Conservation (phyloP, 2,113 vertebrate species). For the Pseudorasbora parva region DNA sequence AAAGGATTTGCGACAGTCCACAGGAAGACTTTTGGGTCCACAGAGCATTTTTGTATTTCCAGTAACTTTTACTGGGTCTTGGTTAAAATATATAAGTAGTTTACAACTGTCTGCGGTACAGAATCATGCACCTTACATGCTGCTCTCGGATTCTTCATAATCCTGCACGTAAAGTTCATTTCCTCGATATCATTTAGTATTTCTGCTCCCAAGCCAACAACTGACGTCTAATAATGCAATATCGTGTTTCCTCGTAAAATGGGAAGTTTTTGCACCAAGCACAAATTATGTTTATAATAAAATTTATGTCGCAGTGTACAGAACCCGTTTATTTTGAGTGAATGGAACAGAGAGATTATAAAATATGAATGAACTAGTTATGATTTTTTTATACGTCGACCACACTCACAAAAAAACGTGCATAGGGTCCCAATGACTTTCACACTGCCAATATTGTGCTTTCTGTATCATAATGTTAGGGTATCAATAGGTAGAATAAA, state of each 20-base stretch:
- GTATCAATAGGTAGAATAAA: conserved; percentile 59
- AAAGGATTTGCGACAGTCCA: conserved; percentile 20
- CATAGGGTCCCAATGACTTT: conserved; percentile 48
- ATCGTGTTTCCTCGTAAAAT: conserved; percentile 38
- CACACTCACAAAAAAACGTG: conserved; percentile 9
- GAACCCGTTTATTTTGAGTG: conserved; percentile 19
- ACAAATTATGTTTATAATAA: conserved; percentile 48
- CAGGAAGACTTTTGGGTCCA: background rate
- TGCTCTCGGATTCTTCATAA: conserved; percentile 49
- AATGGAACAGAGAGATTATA: conserved; percentile 13
- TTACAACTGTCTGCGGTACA: conserved; percentile 47
- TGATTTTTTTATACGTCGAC: conserved; percentile 4
- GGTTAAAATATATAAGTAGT: conserved; percentile 24
- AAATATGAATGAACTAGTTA: conserved; percentile 20
- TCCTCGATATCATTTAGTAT: conserved; percentile 26
- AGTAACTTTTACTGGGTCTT: conserved; percentile 11
- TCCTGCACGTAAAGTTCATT: background rate
- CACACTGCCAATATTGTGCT: conserved; percentile 64
- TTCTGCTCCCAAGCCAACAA: conserved; percentile 28
- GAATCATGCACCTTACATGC: conserved; percentile 58
- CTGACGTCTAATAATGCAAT: conserved; percentile 59
- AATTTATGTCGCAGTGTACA: conserved; percentile 33
- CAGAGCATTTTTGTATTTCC: conserved; percentile 32
- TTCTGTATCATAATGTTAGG: conserved; percentile 64
- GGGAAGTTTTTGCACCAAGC: conserved; percentile 55